These are phyloP conservation scores for Drosophila mimica DNA, from an alignment of 2,888 invertebrate species.

Conservation along the genomic window DNA sequence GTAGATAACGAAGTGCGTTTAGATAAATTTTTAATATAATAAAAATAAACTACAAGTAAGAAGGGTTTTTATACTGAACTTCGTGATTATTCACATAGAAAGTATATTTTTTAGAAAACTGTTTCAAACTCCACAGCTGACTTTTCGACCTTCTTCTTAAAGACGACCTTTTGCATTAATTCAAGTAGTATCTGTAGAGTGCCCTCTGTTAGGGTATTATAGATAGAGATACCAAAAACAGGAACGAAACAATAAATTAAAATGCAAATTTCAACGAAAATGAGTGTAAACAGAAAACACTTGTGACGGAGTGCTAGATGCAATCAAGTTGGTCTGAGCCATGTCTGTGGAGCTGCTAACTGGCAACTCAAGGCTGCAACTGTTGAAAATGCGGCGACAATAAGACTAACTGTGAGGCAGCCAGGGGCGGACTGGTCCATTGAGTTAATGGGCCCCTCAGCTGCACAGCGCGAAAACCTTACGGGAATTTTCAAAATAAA, in stretches of 20 bases:
- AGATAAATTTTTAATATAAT: background rate
- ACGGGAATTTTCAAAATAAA: background rate
- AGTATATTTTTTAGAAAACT: background rate
- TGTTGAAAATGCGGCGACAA: conserved; percentile 55
- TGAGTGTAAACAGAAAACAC: conserved; percentile 62
- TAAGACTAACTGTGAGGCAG: conserved; percentile 25
- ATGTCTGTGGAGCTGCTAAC: conserved; percentile 38
- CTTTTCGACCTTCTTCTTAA: background rate
- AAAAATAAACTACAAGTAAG: background rate
- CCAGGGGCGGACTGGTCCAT: conserved; percentile 27
- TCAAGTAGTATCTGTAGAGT: background rate
- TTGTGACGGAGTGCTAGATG: conserved; percentile 30
- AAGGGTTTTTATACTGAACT: background rate
- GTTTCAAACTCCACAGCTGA: fast-evolving
- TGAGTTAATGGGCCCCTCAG: background rate
- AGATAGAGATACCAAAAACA: conserved; percentile 9
- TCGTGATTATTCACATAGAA: background rate
- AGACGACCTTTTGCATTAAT: background rate
- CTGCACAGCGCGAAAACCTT: background rate
- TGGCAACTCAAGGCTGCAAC: conserved; percentile 42
- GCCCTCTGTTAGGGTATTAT: conserved; percentile 15
- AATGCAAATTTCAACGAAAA: conserved; percentile 76
- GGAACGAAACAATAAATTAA: conserved; percentile 61
- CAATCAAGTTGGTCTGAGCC: conserved; percentile 32
- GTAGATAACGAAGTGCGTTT: no score